Evolutionary conservation across 2,113 vertebrate species (phyloP).

Genomic region (Stigmatopora nigra): DNA sequence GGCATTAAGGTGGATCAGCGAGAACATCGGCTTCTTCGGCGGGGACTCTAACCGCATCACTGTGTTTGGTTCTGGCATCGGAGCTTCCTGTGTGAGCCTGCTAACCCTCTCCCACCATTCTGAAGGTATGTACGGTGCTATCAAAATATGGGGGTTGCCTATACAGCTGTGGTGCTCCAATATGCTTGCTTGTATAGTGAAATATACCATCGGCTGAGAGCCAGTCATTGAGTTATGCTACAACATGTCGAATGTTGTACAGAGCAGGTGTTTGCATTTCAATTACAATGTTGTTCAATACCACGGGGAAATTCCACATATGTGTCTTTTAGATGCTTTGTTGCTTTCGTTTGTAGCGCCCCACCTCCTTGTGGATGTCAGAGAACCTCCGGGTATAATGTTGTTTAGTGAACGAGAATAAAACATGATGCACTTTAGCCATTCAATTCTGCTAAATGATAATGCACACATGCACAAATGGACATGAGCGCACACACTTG

Average conservation of each 20-base stretch:
- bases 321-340: conserved; percentile 13
- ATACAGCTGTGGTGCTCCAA: conserved; percentile 17
- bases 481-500: conserved; percentile 6
- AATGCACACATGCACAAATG: conserved; percentile 6
- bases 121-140: conserved; percentile 75
- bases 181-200: conserved; percentile 24
- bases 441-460: conserved; percentile 24
- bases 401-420: conserved; percentile 14
- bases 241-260: conserved; percentile 22
- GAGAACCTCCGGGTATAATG: conserved; percentile 19
- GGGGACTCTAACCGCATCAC: conserved; percentile 95
- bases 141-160: background rate
- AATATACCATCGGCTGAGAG: conserved; percentile 23
- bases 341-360: conserved; percentile 3
- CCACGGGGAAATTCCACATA: conserved; percentile 21
- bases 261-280: conserved; percentile 43
- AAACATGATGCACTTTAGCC: conserved; percentile 16
- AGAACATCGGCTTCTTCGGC: conserved; percentile 97
- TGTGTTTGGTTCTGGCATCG: conserved; percentile 94
- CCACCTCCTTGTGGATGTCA: background rate
- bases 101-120: conserved; percentile 97
- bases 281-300: conserved; percentile 27
- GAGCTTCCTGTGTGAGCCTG: conserved; percentile 95
- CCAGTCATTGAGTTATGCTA: conserved; percentile 34
- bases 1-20: conserved; percentile 95